These are phyloP conservation scores for Urocynchramus pylzowi DNA, from an alignment of 2,113 vertebrate genomes.

Conservation along the genomic window DNA sequence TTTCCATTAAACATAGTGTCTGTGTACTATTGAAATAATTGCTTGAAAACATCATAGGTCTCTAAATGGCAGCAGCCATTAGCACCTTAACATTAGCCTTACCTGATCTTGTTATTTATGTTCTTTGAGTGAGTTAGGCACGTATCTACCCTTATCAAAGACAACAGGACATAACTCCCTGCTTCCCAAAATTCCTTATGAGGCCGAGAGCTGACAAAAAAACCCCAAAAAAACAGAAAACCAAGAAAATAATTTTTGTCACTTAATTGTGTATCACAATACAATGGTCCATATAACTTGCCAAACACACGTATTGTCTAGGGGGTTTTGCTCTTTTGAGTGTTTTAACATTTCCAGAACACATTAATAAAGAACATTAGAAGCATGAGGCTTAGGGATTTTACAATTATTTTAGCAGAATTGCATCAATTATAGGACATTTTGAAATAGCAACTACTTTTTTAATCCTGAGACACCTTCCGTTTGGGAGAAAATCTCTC, in stretches of 20 bases:
- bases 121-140: background rate
- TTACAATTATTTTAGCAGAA: background rate
- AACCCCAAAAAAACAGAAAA: rapidly evolving
- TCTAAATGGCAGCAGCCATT: background rate
- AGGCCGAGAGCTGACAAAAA: background rate
- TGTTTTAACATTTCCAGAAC: background rate
- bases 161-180: background rate
- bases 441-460: background rate
- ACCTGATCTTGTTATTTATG: background rate
- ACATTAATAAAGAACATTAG: background rate
- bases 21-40: background rate
- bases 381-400: background rate
- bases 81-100: background rate
- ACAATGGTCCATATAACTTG: background rate
- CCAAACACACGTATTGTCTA: background rate
- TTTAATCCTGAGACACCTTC: background rate
- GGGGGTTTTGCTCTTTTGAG: background rate
- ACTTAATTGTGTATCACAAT: background rate
- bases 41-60: background rate
- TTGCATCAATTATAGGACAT: background rate
- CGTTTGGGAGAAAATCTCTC: background rate
- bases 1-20: background rate
- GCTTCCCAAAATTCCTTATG: background rate
- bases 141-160: background rate
- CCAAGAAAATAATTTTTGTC: background rate